A percentile compares a stretch with the other conserved stretches of the same genome.
These are phyloP conservation scores for Tetranychus piercei DNA, from an alignment of 2,888 invertebrate genomes.

Conservation along the genomic window DNA sequence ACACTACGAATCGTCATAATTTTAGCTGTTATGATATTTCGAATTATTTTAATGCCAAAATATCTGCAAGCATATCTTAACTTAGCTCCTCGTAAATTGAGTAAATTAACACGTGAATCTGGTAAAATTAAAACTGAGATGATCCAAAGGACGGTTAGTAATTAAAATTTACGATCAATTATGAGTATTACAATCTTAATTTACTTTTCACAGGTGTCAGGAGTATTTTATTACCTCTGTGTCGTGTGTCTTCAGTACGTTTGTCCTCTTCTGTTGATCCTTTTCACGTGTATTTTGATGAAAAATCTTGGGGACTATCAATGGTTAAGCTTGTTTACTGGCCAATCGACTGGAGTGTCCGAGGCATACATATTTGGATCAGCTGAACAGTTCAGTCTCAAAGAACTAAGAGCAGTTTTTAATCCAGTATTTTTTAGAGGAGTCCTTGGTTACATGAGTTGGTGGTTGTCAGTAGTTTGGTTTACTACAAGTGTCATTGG, in stretches of 20 bases:
- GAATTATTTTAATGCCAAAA: constrained; percentile 57
- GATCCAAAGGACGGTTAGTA: constrained; percentile 57
- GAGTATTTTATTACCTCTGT: constrained; percentile 88
- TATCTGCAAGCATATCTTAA: constrained; percentile 87
- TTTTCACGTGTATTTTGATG: constrained; percentile 70
- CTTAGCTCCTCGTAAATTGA: constrained; percentile 62
- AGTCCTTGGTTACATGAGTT: constrained; percentile 67
- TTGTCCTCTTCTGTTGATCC: constrained; percentile 66
- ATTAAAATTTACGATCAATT: constrained; percentile 14
- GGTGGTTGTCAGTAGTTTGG: constrained; percentile 80
- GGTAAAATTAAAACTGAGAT: constrained; percentile 81
- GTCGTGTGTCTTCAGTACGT: constrained; percentile 86
- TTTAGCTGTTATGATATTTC: constrained; percentile 46
- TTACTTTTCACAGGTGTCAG: constrained; percentile 50
- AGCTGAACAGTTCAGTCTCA: constrained; percentile 11
- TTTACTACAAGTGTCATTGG: constrained; percentile 72
- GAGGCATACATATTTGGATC: neutral
- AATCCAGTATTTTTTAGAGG: constrained; percentile 67
- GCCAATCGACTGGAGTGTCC: neutral
- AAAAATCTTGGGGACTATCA: constrained; percentile 51
- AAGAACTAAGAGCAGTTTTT: constrained; percentile 39
- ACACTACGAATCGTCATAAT: constrained; percentile 52
- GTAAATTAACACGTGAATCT: constrained; percentile 68
- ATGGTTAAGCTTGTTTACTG: constrained; percentile 22
- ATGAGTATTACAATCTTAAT: neutral